Base-by-base conservation (phyloP, 2,888 invertebrate species). In the Melanostoma mellinum region DNA sequence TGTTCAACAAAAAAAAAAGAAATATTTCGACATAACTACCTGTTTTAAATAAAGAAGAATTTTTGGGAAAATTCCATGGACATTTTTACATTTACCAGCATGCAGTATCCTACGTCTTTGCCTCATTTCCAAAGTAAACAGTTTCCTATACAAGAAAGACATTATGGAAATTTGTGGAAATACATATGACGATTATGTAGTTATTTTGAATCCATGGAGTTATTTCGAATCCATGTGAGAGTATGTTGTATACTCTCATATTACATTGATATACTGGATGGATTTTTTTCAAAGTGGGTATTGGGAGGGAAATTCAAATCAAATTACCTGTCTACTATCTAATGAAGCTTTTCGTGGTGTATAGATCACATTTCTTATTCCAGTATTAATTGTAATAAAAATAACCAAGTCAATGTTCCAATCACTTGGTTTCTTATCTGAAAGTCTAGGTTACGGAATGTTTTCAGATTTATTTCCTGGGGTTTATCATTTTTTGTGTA, bases 371-470 rank as follows among this genome's bases (percentile, higher is more conserved):
- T 48, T 63, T 63, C 48, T 48, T 30, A 5, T 33, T 4, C 33
- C 2, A 4, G 8, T 8, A 30, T 5, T 6, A 35, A 56, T 56
- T 38, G 46, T 44, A 36, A 32, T 20, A 33, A 9, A 40, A 33
- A 35, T 50, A 56, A 74, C 52, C 44, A 53, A 60, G 68, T 50
- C 75, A 68, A 44, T 60, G 46, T 68, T 61, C 52, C 38, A 61
- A 48, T 42, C 68, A 61, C 35, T 60, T 53, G 53, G 38, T 46
- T 60, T 67, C 40, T 67, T 73, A 73, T 73, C 73, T 50, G 60
- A 44, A 46, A 60, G 38, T 46, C 33, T 61, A 48, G 61, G 61
- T 69, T 61, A 42, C 20, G 35, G 77, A 65, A 60, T 58, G 53
- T 48, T 53, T 20, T 55, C 60, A 53, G 60, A 40, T 44, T 38